Evolutionary conservation across 2,113 vertebrate genomes (phyloP).

Genomic region (Condylura cristata): DNA sequence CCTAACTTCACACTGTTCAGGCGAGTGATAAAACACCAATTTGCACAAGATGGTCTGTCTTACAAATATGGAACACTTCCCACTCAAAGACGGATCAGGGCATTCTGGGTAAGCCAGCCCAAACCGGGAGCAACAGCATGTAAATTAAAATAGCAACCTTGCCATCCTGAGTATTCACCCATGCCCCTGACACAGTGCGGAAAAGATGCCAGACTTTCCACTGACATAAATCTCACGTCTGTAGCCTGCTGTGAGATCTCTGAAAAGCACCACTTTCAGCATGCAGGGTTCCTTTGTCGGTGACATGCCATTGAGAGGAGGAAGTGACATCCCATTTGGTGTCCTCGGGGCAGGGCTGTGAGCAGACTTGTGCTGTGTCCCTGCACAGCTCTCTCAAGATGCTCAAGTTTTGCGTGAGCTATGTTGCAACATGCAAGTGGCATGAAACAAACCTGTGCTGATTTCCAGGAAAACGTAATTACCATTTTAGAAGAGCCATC

Average conservation of each 20-base stretch:
- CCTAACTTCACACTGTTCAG: constrained; percentile 70
- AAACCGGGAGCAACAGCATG: constrained; percentile 49
- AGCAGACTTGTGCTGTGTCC: constrained; percentile 62
- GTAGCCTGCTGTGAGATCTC: constrained; percentile 44
- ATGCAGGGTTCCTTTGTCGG: constrained; percentile 65
- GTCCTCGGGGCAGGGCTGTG: constrained; percentile 67
- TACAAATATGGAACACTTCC: constrained; percentile 68
- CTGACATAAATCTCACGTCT: constrained; percentile 54
- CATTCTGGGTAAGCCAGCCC: constrained; percentile 45
- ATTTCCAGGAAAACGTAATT: constrained; percentile 68
- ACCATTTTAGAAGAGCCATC: constrained; percentile 53
- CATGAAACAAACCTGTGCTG: constrained; percentile 68
- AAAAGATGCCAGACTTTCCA: constrained; percentile 66
- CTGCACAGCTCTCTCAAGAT: constrained; percentile 24
- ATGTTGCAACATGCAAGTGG: constrained; percentile 53
- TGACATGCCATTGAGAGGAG: constrained; percentile 63
- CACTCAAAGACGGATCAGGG: constrained; percentile 49
- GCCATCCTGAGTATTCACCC: constrained; percentile 31
- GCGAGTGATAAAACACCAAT: constrained; percentile 69
- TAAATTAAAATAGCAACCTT: constrained; percentile 63
- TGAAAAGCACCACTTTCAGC: constrained; percentile 34
- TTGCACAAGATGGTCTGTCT: constrained; percentile 67
- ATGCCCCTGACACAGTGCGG: constrained; percentile 23
- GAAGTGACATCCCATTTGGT: constrained; percentile 74
- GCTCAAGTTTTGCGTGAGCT: constrained; percentile 61